Conservation (phyloP, 2,888 invertebrate species). For the Rhagonycha fulva region DNA sequence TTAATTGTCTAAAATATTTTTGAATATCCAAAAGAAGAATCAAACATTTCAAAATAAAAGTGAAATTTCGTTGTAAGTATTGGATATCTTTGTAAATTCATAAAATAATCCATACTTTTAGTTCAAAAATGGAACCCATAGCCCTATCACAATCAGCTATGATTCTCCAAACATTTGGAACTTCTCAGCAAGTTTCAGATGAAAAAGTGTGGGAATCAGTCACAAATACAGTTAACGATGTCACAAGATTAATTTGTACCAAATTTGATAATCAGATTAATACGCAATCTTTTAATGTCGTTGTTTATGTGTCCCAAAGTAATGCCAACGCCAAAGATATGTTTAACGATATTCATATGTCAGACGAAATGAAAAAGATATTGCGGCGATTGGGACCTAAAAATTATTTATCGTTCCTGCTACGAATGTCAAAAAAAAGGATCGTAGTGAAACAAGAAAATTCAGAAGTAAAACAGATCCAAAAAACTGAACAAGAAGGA, state of each 20-base stretch:
- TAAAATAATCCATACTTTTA: no score
- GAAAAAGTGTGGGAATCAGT: neutral
- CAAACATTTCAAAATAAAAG: no score
- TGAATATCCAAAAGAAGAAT: no score
- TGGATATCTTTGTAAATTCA: no score
- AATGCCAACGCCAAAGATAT: neutral
- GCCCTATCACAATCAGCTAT: neutral
- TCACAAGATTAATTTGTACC: rapidly evolving
- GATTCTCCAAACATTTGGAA: neutral
- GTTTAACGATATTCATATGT: neutral
- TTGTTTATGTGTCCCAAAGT: neutral
- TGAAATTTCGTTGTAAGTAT: neutral
- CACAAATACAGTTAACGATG: neutral
- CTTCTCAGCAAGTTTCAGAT: neutral
- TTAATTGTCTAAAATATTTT: no score
- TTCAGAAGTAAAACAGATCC: neutral
- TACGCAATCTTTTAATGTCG: neutral
- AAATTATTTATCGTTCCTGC: neutral
- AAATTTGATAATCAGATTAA: no score
- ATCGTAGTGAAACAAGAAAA: neutral
- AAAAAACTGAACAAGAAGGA: neutral
- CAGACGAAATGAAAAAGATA: neutral
- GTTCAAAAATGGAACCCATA: neutral
- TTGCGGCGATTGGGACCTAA: neutral
- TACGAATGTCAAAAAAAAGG: neutral